Conservation (phyloP, 2,888 invertebrate genomes). For the Drosophila longiperda region DNA sequence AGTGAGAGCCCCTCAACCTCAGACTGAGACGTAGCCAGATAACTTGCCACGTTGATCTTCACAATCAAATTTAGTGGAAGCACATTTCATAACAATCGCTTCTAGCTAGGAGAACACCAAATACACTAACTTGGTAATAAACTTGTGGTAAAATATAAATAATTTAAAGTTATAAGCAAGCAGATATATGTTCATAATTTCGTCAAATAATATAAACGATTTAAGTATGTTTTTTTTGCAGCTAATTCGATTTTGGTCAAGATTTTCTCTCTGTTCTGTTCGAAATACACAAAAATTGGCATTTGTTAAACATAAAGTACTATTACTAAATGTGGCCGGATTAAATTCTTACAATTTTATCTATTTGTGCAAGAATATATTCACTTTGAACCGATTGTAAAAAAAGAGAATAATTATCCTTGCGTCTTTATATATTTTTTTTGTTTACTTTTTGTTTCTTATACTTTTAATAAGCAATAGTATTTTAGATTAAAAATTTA, state of each 20-base stretch:
- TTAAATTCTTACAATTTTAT: background rate
- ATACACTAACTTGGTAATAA: conserved; percentile 5
- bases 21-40: conserved; percentile 35
- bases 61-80: conserved; percentile 37
- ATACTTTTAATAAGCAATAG: background rate
- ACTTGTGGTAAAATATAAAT: background rate
- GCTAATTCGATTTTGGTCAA: background rate
- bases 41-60: conserved; percentile 64
- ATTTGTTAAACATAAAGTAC: background rate
- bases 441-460: background rate
- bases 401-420: background rate
- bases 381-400: background rate
- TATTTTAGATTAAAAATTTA: background rate
- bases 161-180: background rate
- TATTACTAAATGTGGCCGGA: background rate
- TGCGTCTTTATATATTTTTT: background rate
- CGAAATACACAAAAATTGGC: background rate
- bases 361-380: background rate
- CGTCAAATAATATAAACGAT: background rate
- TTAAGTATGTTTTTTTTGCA: background rate
- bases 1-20: conserved; percentile 34
- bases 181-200: background rate
- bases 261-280: background rate
- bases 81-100: background rate
- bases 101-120: background rate